Percentiles rank a stretch among this genome's conserved stretches.
phyloP scores from a whole-genome alignment of 2,797 vertebrate species.

The Cyprinodon diabolis region DNA sequence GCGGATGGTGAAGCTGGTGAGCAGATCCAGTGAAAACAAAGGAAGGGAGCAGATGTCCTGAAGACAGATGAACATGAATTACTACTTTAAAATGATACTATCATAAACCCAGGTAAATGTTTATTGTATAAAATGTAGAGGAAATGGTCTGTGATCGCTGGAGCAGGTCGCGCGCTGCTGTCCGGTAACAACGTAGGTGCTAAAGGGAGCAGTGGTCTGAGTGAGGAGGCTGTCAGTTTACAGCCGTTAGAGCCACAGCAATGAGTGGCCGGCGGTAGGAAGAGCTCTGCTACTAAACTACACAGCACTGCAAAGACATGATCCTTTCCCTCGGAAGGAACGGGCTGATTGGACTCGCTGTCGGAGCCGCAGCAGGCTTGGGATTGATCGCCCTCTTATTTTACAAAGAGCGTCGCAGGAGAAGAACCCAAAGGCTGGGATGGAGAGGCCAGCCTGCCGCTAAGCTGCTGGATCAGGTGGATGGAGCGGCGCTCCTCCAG shows the following conservation, averaged over 20 bases:
- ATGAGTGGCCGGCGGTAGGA: background rate
- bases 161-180: background rate
- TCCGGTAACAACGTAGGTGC: background rate
- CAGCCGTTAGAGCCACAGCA: background rate
- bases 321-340: slow-evolving; percentile 65
- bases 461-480: slow-evolving; percentile 4
- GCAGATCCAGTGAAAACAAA: background rate
- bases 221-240: background rate
- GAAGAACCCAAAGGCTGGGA: slow-evolving; percentile 34
- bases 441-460: slow-evolving; percentile 11
- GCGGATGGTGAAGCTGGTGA: background rate
- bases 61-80: background rate
- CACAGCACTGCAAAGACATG: slow-evolving; percentile 48
- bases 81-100: background rate
- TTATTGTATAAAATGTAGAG: background rate
- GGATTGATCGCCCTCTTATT: slow-evolving; percentile 73
- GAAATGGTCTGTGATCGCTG: background rate
- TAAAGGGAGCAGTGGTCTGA: background rate
- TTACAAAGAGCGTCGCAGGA: slow-evolving; percentile 64
- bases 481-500: slow-evolving; percentile 22
- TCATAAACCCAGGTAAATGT: background rate
- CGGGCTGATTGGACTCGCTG: slow-evolving; percentile 69
- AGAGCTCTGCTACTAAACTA: too few species aligned
- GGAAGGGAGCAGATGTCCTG: background rate
- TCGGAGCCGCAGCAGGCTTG: slow-evolving; percentile 74